phyloP scores from a whole-genome alignment of 2,113 vertebrate genomes.

The Benitochromis conjunctus region DNA sequence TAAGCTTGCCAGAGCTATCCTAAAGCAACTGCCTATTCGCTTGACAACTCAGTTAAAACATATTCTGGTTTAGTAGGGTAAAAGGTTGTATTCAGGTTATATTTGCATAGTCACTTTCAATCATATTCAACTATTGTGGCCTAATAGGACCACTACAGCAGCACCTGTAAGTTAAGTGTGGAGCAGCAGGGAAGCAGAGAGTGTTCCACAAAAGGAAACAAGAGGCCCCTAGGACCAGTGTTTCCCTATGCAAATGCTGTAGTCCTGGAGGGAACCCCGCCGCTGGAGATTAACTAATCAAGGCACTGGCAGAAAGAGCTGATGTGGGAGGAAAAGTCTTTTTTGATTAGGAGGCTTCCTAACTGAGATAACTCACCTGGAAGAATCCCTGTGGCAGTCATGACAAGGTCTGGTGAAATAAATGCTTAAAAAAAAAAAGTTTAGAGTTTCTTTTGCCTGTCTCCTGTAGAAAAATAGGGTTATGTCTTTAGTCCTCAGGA shows the following conservation, averaged over 20 bases:
- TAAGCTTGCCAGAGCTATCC: background rate
- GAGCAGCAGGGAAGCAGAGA: background rate
- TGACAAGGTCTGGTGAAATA: background rate
- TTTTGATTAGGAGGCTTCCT: conserved; percentile 8
- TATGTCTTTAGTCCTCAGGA: background rate
- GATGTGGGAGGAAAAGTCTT: background rate
- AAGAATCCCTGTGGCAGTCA: background rate
- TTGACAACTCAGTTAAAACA: background rate
- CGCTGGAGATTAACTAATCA: conserved; percentile 32
- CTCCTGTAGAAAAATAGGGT: background rate
- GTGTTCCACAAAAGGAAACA: background rate
- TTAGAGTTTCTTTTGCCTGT: background rate
- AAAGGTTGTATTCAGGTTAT: background rate
- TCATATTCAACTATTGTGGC: background rate
- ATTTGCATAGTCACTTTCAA: background rate
- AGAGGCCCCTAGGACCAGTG: background rate
- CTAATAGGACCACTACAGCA: background rate
- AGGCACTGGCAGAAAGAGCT: background rate
- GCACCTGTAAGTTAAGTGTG: background rate
- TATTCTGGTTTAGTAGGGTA: background rate
- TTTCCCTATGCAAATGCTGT: background rate
- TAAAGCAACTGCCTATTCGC: background rate
- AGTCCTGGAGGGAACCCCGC: conserved; percentile 10
- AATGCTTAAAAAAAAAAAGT: background rate
- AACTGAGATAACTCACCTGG: conserved; percentile 14